Percentiles rank a stretch among this genome's conserved stretches.
Evolutionary conservation across 1,140 invertebrate species (phyloP).

Genomic region (Drosophila grimshawi): DNA sequence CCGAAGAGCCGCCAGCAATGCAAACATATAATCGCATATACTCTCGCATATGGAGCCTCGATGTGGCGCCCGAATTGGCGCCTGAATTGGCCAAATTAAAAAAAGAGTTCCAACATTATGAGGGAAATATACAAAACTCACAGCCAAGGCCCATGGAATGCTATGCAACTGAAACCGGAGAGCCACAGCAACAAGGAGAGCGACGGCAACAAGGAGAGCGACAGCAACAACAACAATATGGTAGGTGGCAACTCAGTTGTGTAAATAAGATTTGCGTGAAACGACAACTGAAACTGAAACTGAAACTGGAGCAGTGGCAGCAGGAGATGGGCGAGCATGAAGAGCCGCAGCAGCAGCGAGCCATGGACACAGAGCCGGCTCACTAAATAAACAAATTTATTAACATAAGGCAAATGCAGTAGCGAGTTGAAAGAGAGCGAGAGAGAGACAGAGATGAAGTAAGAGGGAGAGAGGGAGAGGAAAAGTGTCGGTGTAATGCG

Average conservation of each 20-base stretch:
- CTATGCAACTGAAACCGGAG: constrained; percentile 29
- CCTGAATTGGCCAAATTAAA: constrained; percentile 71
- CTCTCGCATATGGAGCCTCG: constrained; percentile 45
- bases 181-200: background rate
- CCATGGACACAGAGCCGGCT: constrained; percentile 35
- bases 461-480: constrained; percentile 10
- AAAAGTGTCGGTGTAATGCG: constrained; percentile 20
- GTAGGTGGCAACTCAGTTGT: constrained; percentile 20
- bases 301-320: constrained; percentile 3
- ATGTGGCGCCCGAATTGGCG: background rate
- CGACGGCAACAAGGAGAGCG: background rate
- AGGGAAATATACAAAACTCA: constrained; percentile 55
- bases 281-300: background rate
- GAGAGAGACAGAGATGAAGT: background rate
- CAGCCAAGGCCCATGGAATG: constrained; percentile 51
- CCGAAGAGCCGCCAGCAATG: constrained; percentile 2
- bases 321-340: background rate
- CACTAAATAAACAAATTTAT: constrained; percentile 73
- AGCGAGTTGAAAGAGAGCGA: background rate
- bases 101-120: constrained; percentile 49
- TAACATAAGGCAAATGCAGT: constrained; percentile 42
- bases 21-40: constrained; percentile 40
- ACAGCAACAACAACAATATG: background rate
- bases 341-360: constrained; percentile 8
- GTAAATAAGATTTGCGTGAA: constrained; percentile 71